These are phyloP conservation scores for Rhombomys opimus DNA, from an alignment of 2,113 vertebrate species.

Conservation along the genomic window DNA sequence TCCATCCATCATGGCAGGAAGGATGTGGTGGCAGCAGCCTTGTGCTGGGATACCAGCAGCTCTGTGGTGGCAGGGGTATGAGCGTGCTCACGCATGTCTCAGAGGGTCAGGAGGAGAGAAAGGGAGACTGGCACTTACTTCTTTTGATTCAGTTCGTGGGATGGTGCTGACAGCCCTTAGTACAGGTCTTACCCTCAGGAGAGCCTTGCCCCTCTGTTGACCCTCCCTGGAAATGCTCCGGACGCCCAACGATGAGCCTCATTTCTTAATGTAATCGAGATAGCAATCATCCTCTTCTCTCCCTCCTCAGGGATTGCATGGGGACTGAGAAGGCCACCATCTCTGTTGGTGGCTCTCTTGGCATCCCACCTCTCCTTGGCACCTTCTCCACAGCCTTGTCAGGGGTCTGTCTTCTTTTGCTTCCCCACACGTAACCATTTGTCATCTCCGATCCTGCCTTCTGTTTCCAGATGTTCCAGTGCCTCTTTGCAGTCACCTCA, in stretches of 20 bases:
- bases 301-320: no score
- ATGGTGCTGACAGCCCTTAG: neutral
- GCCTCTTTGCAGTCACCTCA: neutral
- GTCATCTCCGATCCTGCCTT: neutral
- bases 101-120: neutral
- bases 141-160: neutral
- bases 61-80: no score
- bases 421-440: fast-evolving
- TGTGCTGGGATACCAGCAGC: neutral
- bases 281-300: neutral
- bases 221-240: neutral
- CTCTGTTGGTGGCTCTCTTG: neutral
- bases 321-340: neutral
- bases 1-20: neutral
- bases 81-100: neutral
- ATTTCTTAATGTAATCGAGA: neutral
- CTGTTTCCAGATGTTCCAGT: neutral
- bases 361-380: neutral
- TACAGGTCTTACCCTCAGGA: no score
- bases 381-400: no score
- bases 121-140: neutral
- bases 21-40: neutral
- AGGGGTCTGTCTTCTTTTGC: neutral
- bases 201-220: no score
- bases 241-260: neutral